Base-by-base conservation (phyloP, 2,888 invertebrate species). In the Acanthosepion pharaonis region DNA sequence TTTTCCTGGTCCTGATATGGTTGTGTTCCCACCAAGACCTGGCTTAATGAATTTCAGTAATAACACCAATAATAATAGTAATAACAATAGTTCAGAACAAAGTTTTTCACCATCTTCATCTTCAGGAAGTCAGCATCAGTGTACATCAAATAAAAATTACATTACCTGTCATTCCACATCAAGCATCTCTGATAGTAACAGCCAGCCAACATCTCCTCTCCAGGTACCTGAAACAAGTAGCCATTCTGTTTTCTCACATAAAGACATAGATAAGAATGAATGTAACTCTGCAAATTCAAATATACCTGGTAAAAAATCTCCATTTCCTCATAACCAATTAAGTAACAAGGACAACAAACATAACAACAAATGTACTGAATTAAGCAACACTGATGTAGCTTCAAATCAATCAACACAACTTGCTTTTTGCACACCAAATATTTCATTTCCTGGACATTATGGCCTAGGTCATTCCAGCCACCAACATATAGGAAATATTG, bases 1-100 rank as follows among this genome's bases (percentile, higher is more conserved):
- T 28, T 93, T 93, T 49, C 93, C 93, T 93, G 93, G 93, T 49
- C 93, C 93, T 25, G 93, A 93, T 49, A 93, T 93, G 93, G 93
- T 93, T 93, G 93, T 93, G 51, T 93, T 93, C 53, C 93, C 93
- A 6, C 93, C 93, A n/a, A 93, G 93, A 49, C 93, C 93, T 8
- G 93, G 93, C 18, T 33, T 93, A 18, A 49, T 53, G 48, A 93
- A 53, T 28, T n/a, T 18, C 28, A 93, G 51, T 78, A 78, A 78
- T n/a, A 78, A 23, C 3, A 78, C 28, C 11, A 78, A 33, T 78
- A 78, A n/a, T 78, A 78, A n/a, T 78, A 78, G n/a, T 78, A 78
- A n/a, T 33, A 33, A 15, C n/a, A n/a, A n/a, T n/a, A 78, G n/a
- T 78, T 78, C 78, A n/a, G 78, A 78, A 78, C 78, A 78, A 78